phyloP scores from a whole-genome alignment of 2,113 vertebrate genomes.

The Crotalus horridus region DNA sequence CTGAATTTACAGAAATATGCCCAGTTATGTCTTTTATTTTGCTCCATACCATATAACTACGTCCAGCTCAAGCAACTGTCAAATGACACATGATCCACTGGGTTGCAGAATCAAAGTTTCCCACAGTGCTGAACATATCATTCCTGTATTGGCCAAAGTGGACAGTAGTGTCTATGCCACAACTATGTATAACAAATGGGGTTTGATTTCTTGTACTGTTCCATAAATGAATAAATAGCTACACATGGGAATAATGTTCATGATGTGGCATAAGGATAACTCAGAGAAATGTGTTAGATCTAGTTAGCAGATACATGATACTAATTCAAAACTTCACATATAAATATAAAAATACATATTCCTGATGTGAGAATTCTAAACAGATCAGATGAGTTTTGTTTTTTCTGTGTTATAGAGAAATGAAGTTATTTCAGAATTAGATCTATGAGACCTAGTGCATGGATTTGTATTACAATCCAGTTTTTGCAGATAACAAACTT shows the following conservation, averaged over 20 bases:
- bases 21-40: neutral
- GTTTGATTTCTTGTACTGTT: neutral
- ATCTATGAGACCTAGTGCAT: neutral
- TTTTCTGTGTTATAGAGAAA: neutral
- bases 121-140: neutral
- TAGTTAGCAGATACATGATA: neutral
- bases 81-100: constrained; percentile 15
- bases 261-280: neutral
- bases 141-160: neutral
- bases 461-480: neutral
- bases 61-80: constrained; percentile 21
- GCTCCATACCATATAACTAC: neutral
- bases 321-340: neutral
- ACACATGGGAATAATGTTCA: neutral
- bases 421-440: neutral
- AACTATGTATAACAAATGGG: neutral
- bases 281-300: neutral
- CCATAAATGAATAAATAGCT: neutral
- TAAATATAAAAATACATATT: neutral
- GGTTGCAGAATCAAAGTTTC: neutral
- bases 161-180: neutral
- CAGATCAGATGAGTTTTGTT: neutral
- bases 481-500: neutral
- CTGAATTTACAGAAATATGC: neutral
- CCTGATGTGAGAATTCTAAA: neutral